phyloP scores from a whole-genome alignment of 2,888 invertebrate species.

The Agrenia bidenticulata region DNA sequence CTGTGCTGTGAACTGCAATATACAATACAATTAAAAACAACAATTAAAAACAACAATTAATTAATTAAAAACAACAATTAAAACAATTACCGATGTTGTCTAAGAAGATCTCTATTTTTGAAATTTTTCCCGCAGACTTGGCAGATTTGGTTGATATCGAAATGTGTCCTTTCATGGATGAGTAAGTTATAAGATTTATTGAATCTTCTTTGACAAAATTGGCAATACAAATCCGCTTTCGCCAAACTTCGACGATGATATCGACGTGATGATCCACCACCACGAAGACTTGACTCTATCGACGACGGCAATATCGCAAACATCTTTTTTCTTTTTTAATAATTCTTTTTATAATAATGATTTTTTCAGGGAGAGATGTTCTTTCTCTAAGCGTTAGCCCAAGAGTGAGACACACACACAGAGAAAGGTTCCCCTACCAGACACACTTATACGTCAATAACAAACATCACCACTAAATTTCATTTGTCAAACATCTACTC shows the following conservation, averaged over 20 bases:
- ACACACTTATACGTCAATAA: no score
- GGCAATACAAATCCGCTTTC: constrained; percentile 63
- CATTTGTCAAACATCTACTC: no score
- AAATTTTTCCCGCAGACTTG: constrained; percentile 97
- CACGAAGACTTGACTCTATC: no score
- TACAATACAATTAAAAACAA: constrained; percentile 12
- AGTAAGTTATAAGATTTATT: constrained; percentile 98
- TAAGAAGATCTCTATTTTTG: constrained; percentile 93
- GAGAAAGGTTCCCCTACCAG: no score
- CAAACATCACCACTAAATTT: no score
- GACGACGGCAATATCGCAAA: constrained; percentile 16
- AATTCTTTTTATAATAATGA: no score
- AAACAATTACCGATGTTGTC: constrained; percentile 78
- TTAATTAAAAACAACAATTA: background rate
- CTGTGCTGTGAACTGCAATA: constrained; percentile 42
- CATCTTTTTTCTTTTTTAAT: background rate
- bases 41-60: background rate
- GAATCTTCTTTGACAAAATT: constrained; percentile 95
- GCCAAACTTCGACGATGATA: constrained; percentile 22
- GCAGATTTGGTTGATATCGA: constrained; percentile 95
- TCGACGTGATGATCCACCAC: constrained; percentile 8
- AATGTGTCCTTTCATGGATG: constrained; percentile 98
- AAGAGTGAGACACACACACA: no score
- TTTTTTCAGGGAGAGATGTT: no score
- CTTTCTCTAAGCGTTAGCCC: no score